Percentiles rank a stretch among this genome's conserved stretches.
Conservation (phyloP, 2,888 invertebrate species). For the Tetragonisca angustula region DNA sequence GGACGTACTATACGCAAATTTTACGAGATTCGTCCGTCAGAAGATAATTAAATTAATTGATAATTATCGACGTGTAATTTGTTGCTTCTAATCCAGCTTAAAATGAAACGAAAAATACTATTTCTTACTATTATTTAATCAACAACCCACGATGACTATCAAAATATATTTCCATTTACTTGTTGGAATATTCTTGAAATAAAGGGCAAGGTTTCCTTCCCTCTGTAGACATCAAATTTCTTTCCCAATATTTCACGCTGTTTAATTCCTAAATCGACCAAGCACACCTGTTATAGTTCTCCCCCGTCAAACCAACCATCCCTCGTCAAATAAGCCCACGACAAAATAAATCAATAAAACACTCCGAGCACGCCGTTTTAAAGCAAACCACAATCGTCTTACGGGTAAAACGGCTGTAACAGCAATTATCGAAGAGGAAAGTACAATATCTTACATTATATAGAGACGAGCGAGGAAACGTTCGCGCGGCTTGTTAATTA, state of each 20-base stretch:
- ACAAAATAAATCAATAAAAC: constrained; percentile 7
- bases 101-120: too few relatives aligned
- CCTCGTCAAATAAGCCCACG: not conserved
- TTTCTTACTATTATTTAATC: too few relatives aligned
- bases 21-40: not conserved
- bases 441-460: not conserved
- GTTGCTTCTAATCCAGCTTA: too few relatives aligned
- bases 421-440: not conserved
- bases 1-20: not conserved
- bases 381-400: not conserved
- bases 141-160: too few relatives aligned
- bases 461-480: not conserved
- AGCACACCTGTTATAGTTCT: not conserved
- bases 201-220: too few relatives aligned
- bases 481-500: constrained; percentile 53
- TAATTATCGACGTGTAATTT: too few relatives aligned
- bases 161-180: too few relatives aligned
- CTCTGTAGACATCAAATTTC: not conserved
- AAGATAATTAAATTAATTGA: too few relatives aligned
- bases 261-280: not conserved
- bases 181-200: too few relatives aligned
- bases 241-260: not conserved
- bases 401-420: not conserved
- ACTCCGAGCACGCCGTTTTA: not conserved
- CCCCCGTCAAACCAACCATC: not conserved